These are phyloP conservation scores for Heliconius cydno DNA, from an alignment of 2,888 invertebrate genomes.

Conservation along the genomic window DNA sequence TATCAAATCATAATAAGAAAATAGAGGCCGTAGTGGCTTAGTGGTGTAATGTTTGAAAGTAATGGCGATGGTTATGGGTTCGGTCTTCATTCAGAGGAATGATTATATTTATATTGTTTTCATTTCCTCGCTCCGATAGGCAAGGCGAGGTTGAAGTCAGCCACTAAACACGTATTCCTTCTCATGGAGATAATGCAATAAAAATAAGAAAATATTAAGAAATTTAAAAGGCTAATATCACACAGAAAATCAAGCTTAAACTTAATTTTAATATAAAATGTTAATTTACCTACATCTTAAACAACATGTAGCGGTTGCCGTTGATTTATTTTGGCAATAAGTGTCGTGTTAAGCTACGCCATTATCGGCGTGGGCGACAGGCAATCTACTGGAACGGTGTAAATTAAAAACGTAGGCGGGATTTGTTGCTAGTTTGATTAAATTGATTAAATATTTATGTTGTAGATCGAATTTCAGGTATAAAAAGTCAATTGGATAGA, in stretches of 20 bases:
- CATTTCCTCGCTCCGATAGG: too few relatives aligned
- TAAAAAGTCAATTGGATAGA: neutral
- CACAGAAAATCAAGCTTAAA: neutral
- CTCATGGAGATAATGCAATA: too few relatives aligned
- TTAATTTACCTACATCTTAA: conserved; percentile 39
- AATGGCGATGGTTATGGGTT: too few relatives aligned
- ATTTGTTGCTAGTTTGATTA: conserved; percentile 10
- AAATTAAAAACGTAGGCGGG: conserved; percentile 39
- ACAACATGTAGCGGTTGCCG: conserved; percentile 43
- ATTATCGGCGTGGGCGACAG: conserved; percentile 64
- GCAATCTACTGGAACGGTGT: conserved; percentile 49
- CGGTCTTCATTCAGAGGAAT: too few relatives aligned
- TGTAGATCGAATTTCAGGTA: neutral
- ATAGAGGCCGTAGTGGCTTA: neutral
- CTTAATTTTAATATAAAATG: conserved; percentile 8
- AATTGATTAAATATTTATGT: conserved; percentile 2
- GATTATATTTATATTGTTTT: too few relatives aligned
- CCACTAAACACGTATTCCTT: too few relatives aligned
- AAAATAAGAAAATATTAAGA: neutral
- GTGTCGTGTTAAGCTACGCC: conserved; percentile 73
- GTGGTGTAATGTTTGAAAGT: neutral
- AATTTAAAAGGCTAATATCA: neutral
- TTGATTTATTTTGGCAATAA: conserved; percentile 79
- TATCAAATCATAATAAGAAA: conserved; percentile 25
- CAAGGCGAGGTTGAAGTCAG: too few relatives aligned